These are phyloP conservation scores for Patiria miniata DNA, from an alignment of 35 echinoderm and acorn worm species.

Conservation along the genomic window DNA sequence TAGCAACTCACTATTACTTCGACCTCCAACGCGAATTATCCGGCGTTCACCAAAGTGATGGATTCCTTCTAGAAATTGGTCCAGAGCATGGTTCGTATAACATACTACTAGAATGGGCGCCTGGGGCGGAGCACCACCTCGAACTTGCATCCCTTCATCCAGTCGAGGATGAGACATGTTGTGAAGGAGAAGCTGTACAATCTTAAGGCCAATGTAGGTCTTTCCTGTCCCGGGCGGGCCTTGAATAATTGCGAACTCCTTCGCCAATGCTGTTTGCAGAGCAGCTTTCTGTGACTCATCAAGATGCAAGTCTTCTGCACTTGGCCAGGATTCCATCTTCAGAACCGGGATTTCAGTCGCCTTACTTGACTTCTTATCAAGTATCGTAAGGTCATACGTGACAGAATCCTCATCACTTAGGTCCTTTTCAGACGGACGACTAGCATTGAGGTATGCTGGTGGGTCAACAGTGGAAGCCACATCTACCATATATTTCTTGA, in stretches of 20 bases:
- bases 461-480: neutral
- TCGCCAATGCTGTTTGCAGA: slow-evolving; percentile 60
- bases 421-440: too few species aligned
- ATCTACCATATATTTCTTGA: slow-evolving; percentile 17
- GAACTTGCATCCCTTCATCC: slow-evolving; percentile 34
- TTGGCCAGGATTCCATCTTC: slow-evolving; percentile 54
- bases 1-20: slow-evolving; percentile 59
- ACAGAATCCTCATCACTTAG: neutral
- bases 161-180: slow-evolving; percentile 43
- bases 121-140: slow-evolving; percentile 37
- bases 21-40: too few species aligned
- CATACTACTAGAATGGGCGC: slow-evolving; percentile 76
- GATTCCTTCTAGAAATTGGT: too few species aligned
- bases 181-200: slow-evolving; percentile 59
- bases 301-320: neutral
- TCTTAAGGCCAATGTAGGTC: slow-evolving; percentile 85
- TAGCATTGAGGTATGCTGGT: slow-evolving; percentile 5
- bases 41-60: too few species aligned
- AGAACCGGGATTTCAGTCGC: neutral
- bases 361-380: neutral
- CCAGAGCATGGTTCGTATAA: too few species aligned
- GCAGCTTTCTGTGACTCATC: slow-evolving; percentile 51
- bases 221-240: slow-evolving; percentile 96
- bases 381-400: too few species aligned
- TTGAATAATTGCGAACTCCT: slow-evolving; percentile 81